A percentile compares a stretch with the other conserved stretches of the same genome.
Conservation (phyloP, 2,888 invertebrate species). For the Drosophila subquinaria region DNA sequence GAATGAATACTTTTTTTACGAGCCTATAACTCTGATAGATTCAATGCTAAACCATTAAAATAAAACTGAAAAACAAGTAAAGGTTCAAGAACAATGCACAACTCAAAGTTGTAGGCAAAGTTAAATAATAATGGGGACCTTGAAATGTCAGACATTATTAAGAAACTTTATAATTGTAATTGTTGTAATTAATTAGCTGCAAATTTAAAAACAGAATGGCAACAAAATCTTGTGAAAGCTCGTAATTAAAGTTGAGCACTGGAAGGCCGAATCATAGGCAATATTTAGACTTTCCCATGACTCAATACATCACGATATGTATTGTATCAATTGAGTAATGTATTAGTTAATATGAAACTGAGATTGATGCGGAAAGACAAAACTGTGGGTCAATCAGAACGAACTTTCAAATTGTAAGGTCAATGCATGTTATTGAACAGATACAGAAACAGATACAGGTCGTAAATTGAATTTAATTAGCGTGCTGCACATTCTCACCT, state of each 20-base stretch:
- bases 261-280: slow-evolving; percentile 41
- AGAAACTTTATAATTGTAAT: slow-evolving; percentile 48
- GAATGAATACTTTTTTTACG: neutral
- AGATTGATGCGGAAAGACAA: slow-evolving; percentile 40
- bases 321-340: slow-evolving; percentile 11
- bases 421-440: slow-evolving; percentile 49
- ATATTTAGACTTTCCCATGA: slow-evolving; percentile 57
- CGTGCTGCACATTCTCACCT: slow-evolving; percentile 87
- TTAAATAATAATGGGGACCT: slow-evolving; percentile 41
- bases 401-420: slow-evolving; percentile 75
- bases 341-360: slow-evolving; percentile 16
- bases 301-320: slow-evolving; percentile 25
- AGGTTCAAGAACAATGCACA: slow-evolving; percentile 58
- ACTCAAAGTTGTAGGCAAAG: slow-evolving; percentile 21
- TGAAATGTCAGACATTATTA: slow-evolving; percentile 60
- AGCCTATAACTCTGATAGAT: slow-evolving; percentile 5
- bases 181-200: slow-evolving; percentile 51
- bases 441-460: slow-evolving; percentile 14
- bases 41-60: slow-evolving; percentile 33
- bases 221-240: slow-evolving; percentile 54
- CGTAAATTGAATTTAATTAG: slow-evolving; percentile 47
- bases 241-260: slow-evolving; percentile 15
- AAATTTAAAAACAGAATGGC: slow-evolving; percentile 28
- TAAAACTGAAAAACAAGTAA: neutral
- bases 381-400: slow-evolving; percentile 58